These are phyloP conservation scores for Spicauda simplicius DNA, from an alignment of 2,888 invertebrate genomes.

Conservation along the genomic window DNA sequence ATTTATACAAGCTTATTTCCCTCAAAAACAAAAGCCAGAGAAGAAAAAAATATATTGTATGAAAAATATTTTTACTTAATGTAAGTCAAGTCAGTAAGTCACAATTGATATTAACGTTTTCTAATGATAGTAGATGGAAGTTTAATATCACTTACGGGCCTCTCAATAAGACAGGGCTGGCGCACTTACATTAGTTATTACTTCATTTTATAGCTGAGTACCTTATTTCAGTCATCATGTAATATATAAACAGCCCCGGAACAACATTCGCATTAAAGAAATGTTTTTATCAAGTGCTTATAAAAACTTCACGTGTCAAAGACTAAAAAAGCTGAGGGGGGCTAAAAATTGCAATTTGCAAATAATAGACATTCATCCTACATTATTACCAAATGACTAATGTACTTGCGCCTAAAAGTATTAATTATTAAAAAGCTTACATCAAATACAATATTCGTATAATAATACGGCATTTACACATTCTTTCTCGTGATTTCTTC, in stretches of 20 bases:
- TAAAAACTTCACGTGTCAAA: not conserved
- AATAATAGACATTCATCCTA: not conserved
- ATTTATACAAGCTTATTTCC: too few species aligned
- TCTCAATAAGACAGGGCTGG: not conserved
- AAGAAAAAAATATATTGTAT: too few species aligned
- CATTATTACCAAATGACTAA: conserved; percentile 3
- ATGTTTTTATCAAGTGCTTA: not conserved
- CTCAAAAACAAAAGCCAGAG: too few species aligned
- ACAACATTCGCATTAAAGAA: not conserved
- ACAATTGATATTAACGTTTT: too few species aligned
- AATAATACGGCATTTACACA: too few species aligned
- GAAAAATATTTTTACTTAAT: too few species aligned
- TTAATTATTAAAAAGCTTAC: conserved; percentile 7
- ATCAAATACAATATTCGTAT: conserved; percentile 3
- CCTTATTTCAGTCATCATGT: not conserved
- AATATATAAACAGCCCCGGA: conserved; percentile 6
- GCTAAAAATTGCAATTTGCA: not conserved
- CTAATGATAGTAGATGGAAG: too few species aligned
- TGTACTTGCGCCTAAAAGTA: conserved; percentile 3
- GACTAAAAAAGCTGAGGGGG: not conserved
- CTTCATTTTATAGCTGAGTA: not conserved
- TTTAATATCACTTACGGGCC: not conserved
- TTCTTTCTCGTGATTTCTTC: too few species aligned
- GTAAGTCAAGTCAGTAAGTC: too few species aligned
- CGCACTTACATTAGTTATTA: conserved; percentile 15